A percentile compares a stretch with the other conserved stretches of the same genome.
These are phyloP conservation scores for Yponomeuta plumbellus DNA, from an alignment of 2,888 invertebrate species.

Conservation along the genomic window DNA sequence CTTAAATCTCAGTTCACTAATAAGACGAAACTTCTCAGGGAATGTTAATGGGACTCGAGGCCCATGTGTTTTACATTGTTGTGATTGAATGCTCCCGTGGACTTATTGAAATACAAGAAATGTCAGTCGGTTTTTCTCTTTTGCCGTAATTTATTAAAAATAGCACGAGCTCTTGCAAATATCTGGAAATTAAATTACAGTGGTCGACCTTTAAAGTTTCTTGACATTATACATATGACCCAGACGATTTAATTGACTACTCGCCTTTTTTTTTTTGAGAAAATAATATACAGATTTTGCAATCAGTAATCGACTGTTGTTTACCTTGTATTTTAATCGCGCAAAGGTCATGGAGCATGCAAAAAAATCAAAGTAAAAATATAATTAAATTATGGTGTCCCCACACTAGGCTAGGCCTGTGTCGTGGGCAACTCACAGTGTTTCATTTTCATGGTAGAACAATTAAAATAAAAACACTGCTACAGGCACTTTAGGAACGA, in stretches of 20 bases:
- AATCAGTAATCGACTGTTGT: constrained; percentile 34
- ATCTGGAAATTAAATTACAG: constrained; percentile 2
- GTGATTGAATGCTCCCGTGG: background rate
- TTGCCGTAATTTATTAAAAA: background rate
- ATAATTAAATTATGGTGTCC: too few species aligned
- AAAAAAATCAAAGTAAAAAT: constrained; percentile 16
- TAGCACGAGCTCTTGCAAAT: background rate
- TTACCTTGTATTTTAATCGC: constrained; percentile 48
- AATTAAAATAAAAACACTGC: too few species aligned
- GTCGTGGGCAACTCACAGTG: too few species aligned
- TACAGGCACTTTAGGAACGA: too few species aligned
- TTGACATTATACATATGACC: constrained; percentile 53
- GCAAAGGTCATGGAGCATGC: constrained; percentile 44
- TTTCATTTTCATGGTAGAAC: too few species aligned
- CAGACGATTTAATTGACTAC: constrained; percentile 23
- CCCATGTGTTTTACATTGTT: background rate
- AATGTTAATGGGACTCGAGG: background rate
- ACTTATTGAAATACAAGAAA: background rate
- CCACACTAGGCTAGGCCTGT: too few species aligned
- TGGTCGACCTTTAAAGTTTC: constrained; percentile 40
- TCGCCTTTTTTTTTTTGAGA: constrained; percentile 20
- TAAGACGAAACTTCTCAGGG: background rate
- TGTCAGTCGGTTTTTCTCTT: too few species aligned
- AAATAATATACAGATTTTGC: constrained; percentile 46
- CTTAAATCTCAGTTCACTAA: background rate